A percentile compares a stretch with the other conserved stretches of the same genome.
Evolutionary conservation across 2,888 invertebrate species (phyloP).

Genomic region (Ethmia dodecea): DNA sequence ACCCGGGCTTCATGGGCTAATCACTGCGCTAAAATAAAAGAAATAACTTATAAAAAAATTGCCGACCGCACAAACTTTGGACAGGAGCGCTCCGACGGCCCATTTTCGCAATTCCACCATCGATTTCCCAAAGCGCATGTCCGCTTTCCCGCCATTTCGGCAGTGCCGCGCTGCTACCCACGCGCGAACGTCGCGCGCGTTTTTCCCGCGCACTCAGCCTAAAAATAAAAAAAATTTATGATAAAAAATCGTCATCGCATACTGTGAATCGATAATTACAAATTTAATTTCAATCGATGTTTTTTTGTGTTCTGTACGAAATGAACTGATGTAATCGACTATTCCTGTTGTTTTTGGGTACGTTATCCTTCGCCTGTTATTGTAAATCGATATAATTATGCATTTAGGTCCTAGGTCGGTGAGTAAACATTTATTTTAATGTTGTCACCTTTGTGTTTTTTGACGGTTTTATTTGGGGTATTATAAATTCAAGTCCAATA

Average conservation of each 20-base stretch:
- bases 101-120: constrained; percentile 40
- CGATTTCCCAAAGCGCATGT: constrained; percentile 73
- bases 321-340: not conserved
- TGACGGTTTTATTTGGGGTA: too few species aligned
- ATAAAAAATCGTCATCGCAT: constrained; percentile 18
- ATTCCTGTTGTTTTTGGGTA: constrained; percentile 31
- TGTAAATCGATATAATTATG: constrained; percentile 34
- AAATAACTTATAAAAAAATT: constrained; percentile 5
- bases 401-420: constrained; percentile 3
- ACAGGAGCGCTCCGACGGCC: constrained; percentile 27
- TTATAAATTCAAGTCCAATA: too few species aligned
- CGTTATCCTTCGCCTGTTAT: constrained; percentile 22
- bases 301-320: not conserved
- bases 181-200: constrained; percentile 24
- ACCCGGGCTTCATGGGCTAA: too few species aligned
- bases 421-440: too few species aligned
- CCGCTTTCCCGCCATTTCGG: constrained; percentile 47
- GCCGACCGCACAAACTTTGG: constrained; percentile 23
- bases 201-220: constrained; percentile 15
- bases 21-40: constrained; percentile 7
- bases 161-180: constrained; percentile 38
- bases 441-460: too few species aligned
- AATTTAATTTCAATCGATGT: constrained; percentile 4
- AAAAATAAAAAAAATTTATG: constrained; percentile 4
- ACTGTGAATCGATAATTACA: not conserved